Evolutionary conservation across 2,797 vertebrate species (phyloP).

Genomic region (Malacoraja senta): DNA sequence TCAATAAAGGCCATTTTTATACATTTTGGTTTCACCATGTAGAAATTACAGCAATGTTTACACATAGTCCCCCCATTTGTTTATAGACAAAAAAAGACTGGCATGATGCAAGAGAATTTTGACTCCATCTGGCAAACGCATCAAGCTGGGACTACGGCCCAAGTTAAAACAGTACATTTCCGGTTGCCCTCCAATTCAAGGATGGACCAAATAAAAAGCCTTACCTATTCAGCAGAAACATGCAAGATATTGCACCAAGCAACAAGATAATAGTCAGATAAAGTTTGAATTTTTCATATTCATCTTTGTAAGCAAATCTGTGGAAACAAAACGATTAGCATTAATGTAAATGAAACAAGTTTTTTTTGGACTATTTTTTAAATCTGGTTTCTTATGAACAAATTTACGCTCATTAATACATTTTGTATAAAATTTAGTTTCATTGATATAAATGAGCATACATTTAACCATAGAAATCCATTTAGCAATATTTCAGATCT

Average conservation of each 20-base stretch:
- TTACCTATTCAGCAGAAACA: slow-evolving; percentile 89
- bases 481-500: neutral
- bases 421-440: neutral
- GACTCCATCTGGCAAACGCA: neutral
- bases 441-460: neutral
- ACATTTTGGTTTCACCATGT: too few relatives aligned
- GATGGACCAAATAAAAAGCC: neutral
- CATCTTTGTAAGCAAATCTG: slow-evolving; percentile 96
- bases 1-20: too few relatives aligned
- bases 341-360: too few relatives aligned
- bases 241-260: slow-evolving; percentile 82
- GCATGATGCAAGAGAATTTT: neutral
- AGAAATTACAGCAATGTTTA: too few relatives aligned
- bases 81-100: too few relatives aligned
- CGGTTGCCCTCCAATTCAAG: neutral
- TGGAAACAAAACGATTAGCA: neutral
- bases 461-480: neutral
- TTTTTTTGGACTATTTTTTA: neutral
- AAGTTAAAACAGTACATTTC: neutral
- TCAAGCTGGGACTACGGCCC: neutral
- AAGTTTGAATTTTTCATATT: slow-evolving; percentile 98
- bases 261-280: slow-evolving; percentile 94
- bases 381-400: neutral
- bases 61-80: too few relatives aligned
- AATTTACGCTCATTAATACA: neutral